A percentile compares a stretch with the other conserved stretches of the same genome.
Evolutionary conservation across 2,113 vertebrate genomes (phyloP).

Genomic region (Calidris pugnax): DNA sequence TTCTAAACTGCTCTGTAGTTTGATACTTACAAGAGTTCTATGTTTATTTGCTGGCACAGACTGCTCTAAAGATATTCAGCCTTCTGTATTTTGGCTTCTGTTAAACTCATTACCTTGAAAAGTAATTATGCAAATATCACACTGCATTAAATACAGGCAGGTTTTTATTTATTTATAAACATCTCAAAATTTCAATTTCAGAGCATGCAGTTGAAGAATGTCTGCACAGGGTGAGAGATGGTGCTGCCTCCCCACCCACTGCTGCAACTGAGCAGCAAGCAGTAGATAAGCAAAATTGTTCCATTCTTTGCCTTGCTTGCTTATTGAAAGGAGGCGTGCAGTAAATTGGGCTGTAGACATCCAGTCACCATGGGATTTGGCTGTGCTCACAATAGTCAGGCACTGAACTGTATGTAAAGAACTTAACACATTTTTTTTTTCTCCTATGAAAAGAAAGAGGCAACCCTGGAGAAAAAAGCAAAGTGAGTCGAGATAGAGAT

Average conservation of each 20-base stretch:
- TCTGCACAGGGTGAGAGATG: background rate
- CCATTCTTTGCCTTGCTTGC: background rate
- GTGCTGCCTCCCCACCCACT: background rate
- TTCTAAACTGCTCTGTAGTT: conserved; percentile 17
- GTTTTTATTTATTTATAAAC: conserved; percentile 60
- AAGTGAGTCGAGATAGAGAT: background rate
- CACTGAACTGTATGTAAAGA: background rate
- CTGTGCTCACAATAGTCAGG: background rate
- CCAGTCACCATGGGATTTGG: background rate
- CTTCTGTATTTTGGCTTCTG: conserved; percentile 36
- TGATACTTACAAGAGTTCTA: conserved; percentile 1
- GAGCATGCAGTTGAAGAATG: background rate
- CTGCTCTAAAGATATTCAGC: conserved; percentile 24
- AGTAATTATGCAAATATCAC: conserved; percentile 59
- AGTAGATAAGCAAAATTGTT: conserved; percentile 13
- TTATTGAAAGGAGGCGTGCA: background rate
- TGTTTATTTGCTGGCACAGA: conserved; percentile 38
- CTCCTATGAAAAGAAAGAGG: background rate
- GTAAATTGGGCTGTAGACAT: conserved; percentile 13
- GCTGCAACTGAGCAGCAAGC: background rate
- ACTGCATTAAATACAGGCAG: background rate
- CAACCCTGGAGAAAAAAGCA: background rate
- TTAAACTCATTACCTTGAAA: conserved; percentile 60
- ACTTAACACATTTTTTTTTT: background rate
- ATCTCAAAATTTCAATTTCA: conserved; percentile 34